Evolutionary conservation across 2,113 vertebrate genomes (phyloP).

Genomic region (Ceratotherium simum): DNA sequence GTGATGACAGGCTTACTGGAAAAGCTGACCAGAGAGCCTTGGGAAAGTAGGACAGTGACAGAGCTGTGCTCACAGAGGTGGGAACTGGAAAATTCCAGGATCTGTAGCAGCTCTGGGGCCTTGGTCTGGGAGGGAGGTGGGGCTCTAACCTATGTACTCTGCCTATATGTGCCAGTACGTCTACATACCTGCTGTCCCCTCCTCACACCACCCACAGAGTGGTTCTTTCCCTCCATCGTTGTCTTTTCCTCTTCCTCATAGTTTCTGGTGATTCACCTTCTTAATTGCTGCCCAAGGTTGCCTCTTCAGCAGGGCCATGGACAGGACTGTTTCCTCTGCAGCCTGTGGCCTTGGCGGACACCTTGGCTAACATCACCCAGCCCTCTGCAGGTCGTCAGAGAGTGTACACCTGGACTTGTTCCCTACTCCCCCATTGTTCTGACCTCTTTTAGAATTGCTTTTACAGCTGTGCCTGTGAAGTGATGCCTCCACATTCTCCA

Average conservation of each 20-base stretch:
- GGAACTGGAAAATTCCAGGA: no score
- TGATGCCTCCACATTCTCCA: not conserved
- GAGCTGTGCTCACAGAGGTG: not conserved
- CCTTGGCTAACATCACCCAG: not conserved
- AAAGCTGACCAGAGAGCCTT: not conserved
- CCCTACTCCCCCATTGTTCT: not conserved
- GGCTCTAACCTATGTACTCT: not conserved
- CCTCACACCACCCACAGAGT: not conserved
- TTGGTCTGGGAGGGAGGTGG: not conserved
- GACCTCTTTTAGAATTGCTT: not conserved
- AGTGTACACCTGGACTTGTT: not conserved
- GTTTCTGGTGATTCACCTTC: conserved; percentile 19
- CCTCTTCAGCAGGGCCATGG: not conserved
- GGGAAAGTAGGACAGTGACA: not conserved
- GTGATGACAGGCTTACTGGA: not conserved
- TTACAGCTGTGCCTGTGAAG: not conserved
- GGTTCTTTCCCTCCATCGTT: not conserved
- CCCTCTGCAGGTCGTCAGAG: not conserved
- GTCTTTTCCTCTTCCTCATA: conserved; percentile 1
- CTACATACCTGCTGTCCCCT: not conserved
- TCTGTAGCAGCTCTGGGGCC: not conserved
- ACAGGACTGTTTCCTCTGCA: not conserved
- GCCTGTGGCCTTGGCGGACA: not conserved
- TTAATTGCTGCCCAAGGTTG: not conserved
- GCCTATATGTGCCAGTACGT: not conserved